phyloP scores from a whole-genome alignment of 2,113 vertebrate genomes.

The Lampris incognitus region DNA sequence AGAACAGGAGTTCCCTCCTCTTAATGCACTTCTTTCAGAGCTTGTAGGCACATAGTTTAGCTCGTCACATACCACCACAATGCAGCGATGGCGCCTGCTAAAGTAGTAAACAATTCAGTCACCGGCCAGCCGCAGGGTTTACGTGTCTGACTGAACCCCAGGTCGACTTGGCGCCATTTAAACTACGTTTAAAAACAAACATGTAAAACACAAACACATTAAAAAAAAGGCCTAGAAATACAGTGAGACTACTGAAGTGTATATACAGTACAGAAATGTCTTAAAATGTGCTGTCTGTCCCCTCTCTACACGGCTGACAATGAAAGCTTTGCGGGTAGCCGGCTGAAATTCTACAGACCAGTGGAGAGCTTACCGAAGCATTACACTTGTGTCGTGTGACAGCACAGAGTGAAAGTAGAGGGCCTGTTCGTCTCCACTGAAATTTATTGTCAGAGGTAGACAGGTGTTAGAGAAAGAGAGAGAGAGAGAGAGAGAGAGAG shows the following conservation, averaged over 20 bases:
- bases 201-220: constrained; percentile 16
- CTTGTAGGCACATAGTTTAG: constrained; percentile 72
- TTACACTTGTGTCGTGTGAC: not conserved
- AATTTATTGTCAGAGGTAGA: constrained; percentile 68
- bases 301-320: constrained; percentile 40
- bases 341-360: constrained; percentile 36
- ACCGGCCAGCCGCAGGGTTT: constrained; percentile 50
- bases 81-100: constrained; percentile 40
- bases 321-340: constrained; percentile 28
- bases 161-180: constrained; percentile 50
- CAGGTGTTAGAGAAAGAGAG: constrained; percentile 53
- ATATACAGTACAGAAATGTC: constrained; percentile 30
- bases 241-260: constrained; percentile 37
- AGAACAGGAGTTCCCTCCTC: constrained; percentile 62
- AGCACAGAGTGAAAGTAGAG: constrained; percentile 19
- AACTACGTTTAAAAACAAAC: constrained; percentile 55
- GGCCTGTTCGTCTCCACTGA: constrained; percentile 28
- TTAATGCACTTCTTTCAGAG: constrained; percentile 76
- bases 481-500: constrained; percentile 32
- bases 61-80: constrained; percentile 44
- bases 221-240: constrained; percentile 63
- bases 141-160: constrained; percentile 34
- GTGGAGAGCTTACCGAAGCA: constrained; percentile 13
- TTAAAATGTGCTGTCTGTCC: constrained; percentile 21
- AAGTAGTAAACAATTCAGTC: constrained; percentile 65